Evolutionary conservation across 1,140 invertebrate genomes (phyloP).

Genomic region (Littorina saxatilis): DNA sequence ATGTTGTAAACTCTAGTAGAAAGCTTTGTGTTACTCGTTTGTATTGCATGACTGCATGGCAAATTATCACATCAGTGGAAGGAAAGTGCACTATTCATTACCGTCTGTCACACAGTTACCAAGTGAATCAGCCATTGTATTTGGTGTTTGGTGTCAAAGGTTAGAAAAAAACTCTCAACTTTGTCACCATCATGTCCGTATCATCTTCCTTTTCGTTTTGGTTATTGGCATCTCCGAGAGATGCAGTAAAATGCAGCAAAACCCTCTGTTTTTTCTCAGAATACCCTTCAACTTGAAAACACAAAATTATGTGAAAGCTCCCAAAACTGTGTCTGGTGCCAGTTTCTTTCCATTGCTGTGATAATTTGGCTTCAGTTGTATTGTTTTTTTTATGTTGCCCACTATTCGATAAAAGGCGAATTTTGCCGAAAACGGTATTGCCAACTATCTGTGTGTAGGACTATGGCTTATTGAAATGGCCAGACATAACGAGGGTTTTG

Average conservation of each 20-base stretch:
- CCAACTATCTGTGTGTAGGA: neutral
- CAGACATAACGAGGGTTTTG: constrained; percentile 37
- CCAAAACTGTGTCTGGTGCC: neutral
- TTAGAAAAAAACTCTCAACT: neutral
- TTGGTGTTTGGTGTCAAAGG: constrained; percentile 14
- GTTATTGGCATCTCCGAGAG: neutral
- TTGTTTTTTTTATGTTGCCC: constrained; percentile 5
- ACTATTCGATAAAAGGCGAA: too few species aligned
- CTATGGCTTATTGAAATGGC: constrained; percentile 3
- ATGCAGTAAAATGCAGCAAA: constrained; percentile 32
- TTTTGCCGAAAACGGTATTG: too few species aligned
- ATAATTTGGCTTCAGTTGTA: constrained; percentile 31
- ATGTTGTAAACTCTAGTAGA: neutral
- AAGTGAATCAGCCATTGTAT: neutral
- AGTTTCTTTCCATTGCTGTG: constrained; percentile 34
- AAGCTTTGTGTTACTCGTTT: neutral
- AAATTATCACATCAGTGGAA: constrained; percentile 39
- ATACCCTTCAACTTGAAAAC: too few species aligned
- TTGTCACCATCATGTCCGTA: neutral
- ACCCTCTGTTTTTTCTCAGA: constrained; percentile 4
- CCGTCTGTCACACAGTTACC: neutral
- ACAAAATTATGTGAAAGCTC: neutral
- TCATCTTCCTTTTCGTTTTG: neutral
- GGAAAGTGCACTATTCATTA: constrained; percentile 25
- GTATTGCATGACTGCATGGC: constrained; percentile 28